Percentiles rank a stretch among this genome's conserved stretches.
These are phyloP conservation scores for Latrodectus elegans DNA, from an alignment of 2,888 invertebrate species.

Conservation along the genomic window DNA sequence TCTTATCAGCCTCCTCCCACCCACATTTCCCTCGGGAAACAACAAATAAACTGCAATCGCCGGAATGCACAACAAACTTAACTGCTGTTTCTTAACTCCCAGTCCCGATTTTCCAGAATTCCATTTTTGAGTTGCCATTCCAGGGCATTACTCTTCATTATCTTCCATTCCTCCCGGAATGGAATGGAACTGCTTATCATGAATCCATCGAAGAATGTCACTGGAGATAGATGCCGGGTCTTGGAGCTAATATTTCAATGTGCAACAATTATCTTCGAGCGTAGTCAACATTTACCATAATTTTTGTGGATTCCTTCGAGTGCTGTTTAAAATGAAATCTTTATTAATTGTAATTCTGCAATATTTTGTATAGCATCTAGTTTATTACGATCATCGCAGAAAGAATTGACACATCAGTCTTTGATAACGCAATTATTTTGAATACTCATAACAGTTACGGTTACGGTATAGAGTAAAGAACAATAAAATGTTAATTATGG, in stretches of 20 bases:
- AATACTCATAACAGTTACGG: no score
- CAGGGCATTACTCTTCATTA: conserved; percentile 21
- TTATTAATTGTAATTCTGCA: no score
- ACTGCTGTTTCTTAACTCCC: conserved; percentile 3
- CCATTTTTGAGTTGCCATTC: conserved; percentile 6
- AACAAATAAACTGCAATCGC: conserved; percentile 35
- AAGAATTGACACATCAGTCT: no score
- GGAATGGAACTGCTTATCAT: background rate
- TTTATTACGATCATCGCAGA: no score
- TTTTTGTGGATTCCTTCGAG: no score
- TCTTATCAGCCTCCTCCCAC: background rate
- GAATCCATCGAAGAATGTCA: background rate
- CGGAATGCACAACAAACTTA: conserved; percentile 43
- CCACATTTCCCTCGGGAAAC: conserved; percentile 10
- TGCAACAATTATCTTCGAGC: no score
- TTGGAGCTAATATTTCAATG: background rate
- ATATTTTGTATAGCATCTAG: no score
- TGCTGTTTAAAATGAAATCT: no score
- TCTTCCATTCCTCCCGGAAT: background rate
- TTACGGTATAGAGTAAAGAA: no score
- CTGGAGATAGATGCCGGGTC: background rate
- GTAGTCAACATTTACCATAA: no score
- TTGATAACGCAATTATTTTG: no score
- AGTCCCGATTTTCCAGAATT: background rate
- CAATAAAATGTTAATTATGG: no score